Evolutionary conservation across 2,113 vertebrate genomes (phyloP).

Genomic region (Cairina moschata): DNA sequence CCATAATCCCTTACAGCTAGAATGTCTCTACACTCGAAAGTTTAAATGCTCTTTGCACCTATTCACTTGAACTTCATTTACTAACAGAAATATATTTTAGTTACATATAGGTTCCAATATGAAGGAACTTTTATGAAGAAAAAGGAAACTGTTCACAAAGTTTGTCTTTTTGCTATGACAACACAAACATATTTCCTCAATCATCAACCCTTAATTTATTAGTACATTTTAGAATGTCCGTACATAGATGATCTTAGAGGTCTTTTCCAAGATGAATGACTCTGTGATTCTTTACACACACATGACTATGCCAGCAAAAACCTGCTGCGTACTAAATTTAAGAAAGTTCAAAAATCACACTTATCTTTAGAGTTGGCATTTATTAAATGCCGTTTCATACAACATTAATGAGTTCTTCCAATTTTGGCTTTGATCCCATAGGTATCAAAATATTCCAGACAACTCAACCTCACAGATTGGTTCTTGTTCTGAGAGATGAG

Average conservation of each 20-base stretch:
- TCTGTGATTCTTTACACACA: neutral
- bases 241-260: neutral
- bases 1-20: neutral
- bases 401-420: neutral
- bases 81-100: neutral
- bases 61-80: neutral
- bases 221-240: neutral
- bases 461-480: neutral
- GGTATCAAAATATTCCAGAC: neutral
- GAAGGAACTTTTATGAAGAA: neutral
- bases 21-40: neutral
- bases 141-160: neutral
- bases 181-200: neutral
- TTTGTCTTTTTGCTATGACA: neutral
- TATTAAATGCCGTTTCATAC: neutral
- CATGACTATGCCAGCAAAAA: neutral
- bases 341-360: neutral
- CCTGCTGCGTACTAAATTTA: neutral
- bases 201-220: neutral
- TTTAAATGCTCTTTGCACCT: neutral
- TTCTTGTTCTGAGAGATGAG: neutral
- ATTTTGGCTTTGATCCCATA: neutral
- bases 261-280: too few species aligned
- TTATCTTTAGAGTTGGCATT: neutral
- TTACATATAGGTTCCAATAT: neutral